A percentile compares a stretch with the other conserved stretches of the same genome.
Conservation (phyloP, 2,113 vertebrate species). For the Diphyllodes magnificus region DNA sequence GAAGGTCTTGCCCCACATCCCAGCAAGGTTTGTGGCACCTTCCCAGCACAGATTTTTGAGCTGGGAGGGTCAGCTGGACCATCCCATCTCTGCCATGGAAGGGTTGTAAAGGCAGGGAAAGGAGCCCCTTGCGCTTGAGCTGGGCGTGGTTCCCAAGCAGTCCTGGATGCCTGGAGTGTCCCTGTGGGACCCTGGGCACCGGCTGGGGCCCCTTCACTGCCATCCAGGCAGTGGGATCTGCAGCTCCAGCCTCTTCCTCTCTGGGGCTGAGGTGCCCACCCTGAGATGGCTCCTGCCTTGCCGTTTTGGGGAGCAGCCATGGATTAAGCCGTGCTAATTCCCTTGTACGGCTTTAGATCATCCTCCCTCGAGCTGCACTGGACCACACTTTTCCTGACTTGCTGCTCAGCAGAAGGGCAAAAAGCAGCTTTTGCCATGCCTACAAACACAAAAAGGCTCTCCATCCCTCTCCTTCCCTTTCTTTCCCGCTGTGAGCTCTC, state of each 20-base stretch:
- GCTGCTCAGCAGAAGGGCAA: neutral
- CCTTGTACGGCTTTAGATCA: neutral
- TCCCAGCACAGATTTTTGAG: neutral
- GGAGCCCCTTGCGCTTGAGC: neutral
- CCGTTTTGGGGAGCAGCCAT: slow-evolving; percentile 5
- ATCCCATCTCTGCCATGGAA: neutral
- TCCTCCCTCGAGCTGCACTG: neutral
- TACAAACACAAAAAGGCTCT: neutral
- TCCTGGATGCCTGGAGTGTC: neutral
- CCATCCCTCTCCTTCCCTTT: neutral
- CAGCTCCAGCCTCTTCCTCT: neutral
- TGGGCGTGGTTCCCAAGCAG: neutral
- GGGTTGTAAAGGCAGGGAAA: neutral
- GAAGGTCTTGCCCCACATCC: neutral
- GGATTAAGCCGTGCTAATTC: neutral
- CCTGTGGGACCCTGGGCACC: neutral
- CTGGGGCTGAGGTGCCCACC: neutral
- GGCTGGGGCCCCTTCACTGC: neutral
- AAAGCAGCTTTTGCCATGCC: neutral
- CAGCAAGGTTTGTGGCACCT: neutral
- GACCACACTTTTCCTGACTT: neutral
- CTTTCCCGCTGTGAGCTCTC: neutral
- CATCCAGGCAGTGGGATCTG: neutral
- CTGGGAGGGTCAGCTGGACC: neutral
- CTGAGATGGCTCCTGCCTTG: neutral